Evolutionary conservation across 2,797 vertebrate genomes (phyloP).

Genomic region (Ctenopoma kingsleyae): DNA sequence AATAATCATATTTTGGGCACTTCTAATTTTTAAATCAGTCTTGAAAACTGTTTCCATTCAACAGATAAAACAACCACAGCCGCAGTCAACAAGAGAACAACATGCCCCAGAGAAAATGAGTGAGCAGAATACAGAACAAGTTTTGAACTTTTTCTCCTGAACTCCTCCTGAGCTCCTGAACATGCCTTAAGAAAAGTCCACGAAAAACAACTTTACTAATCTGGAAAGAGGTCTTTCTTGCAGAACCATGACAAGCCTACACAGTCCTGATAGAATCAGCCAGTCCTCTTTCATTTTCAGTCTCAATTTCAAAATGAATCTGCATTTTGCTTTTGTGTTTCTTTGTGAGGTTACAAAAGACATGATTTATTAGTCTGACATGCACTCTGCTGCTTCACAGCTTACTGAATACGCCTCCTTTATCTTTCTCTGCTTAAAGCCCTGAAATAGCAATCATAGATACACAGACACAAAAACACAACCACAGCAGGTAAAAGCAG

Average conservation of each 20-base stretch:
- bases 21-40: conserved; percentile 30
- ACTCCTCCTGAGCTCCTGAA: background rate
- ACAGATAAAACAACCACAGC: conserved; percentile 33
- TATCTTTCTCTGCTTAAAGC: conserved; percentile 42
- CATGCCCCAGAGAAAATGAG: conserved; percentile 9
- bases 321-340: conserved; percentile 40
- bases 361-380: conserved; percentile 47
- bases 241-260: conserved; percentile 6
- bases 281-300: conserved; percentile 32
- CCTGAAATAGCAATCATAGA: conserved; percentile 45
- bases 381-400: conserved; percentile 17
- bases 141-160: background rate
- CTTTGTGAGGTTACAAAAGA: conserved; percentile 46
- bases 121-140: conserved; percentile 26
- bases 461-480: conserved; percentile 20
- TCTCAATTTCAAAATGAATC: conserved; percentile 44
- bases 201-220: conserved; percentile 17
- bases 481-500: conserved; percentile 23
- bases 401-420: conserved; percentile 43
- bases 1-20: background rate
- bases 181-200: conserved; percentile 14
- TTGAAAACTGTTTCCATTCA: conserved; percentile 30
- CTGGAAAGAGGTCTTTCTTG: conserved; percentile 25
- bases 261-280: background rate
- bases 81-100: conserved; percentile 16